These are phyloP conservation scores for Seriola aureovittata DNA, from an alignment of 2,113 vertebrate genomes.

Conservation along the genomic window DNA sequence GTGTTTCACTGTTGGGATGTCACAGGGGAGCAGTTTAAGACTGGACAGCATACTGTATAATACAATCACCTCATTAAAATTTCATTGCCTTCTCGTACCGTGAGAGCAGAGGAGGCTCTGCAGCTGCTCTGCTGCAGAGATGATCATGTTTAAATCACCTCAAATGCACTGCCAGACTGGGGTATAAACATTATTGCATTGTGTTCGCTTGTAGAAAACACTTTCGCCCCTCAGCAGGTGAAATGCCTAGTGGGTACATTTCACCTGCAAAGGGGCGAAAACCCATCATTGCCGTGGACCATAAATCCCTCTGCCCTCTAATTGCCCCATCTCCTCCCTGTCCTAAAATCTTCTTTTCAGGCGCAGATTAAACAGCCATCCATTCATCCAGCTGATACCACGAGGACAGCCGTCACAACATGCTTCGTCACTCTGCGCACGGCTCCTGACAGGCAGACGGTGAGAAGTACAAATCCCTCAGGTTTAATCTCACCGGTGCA, in stretches of 20 bases:
- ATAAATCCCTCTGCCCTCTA: constrained; percentile 41
- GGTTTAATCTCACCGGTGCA: constrained; percentile 64
- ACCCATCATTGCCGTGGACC: constrained; percentile 8
- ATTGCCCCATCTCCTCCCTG: constrained; percentile 24
- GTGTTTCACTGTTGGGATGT: constrained; percentile 32
- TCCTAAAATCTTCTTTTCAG: constrained; percentile 65
- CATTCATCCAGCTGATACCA: constrained; percentile 59
- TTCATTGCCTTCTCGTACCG: constrained; percentile 59
- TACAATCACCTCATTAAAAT: constrained; percentile 72
- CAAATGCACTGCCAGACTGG: constrained; percentile 24
- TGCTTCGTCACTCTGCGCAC: constrained; percentile 45
- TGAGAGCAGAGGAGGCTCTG: constrained; percentile 37
- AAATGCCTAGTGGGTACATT: constrained; percentile 7
- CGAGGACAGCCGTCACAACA: constrained; percentile 77
- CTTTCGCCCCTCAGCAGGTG: constrained; percentile 15
- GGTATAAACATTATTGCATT: not conserved
- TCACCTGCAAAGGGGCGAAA: not conserved
- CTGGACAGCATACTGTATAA: constrained; percentile 47
- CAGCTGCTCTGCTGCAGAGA: constrained; percentile 62
- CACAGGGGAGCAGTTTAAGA: constrained; percentile 54
- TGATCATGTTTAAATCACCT: constrained; percentile 34
- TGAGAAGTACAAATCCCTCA: constrained; percentile 68
- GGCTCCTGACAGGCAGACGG: constrained; percentile 67
- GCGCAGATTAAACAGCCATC: constrained; percentile 63
- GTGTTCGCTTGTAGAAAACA: constrained; percentile 8